Percentiles rank a stretch among this genome's conserved stretches.
These are phyloP conservation scores for Nematolebias whitei DNA, from an alignment of 2,113 vertebrate genomes.

Conservation along the genomic window DNA sequence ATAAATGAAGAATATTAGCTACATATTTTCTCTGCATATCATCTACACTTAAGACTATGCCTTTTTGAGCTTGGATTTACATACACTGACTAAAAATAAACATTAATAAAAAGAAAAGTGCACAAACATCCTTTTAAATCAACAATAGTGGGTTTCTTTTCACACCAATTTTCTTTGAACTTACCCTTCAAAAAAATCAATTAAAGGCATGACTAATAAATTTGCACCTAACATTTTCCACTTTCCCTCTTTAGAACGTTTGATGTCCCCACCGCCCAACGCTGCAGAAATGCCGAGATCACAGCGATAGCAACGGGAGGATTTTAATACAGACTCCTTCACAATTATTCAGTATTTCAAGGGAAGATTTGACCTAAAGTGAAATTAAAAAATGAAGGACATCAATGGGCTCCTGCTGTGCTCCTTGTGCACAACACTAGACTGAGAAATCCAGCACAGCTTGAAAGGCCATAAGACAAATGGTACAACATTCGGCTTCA, in stretches of 20 bases:
- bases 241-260: slow-evolving; percentile 52
- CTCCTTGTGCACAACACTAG: slow-evolving; percentile 26
- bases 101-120: background rate
- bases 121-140: slow-evolving; percentile 37
- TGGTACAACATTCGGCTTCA: background rate
- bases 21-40: slow-evolving; percentile 7
- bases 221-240: slow-evolving; percentile 64
- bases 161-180: slow-evolving; percentile 66
- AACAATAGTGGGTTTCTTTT: slow-evolving; percentile 57
- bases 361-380: slow-evolving; percentile 40
- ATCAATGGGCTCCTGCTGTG: slow-evolving; percentile 40
- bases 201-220: slow-evolving; percentile 69
- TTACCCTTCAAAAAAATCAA: slow-evolving; percentile 63
- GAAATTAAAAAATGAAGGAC: slow-evolving; percentile 56
- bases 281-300: slow-evolving; percentile 53
- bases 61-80: slow-evolving; percentile 18
- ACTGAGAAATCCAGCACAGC: slow-evolving; percentile 17
- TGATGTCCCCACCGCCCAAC: slow-evolving; percentile 52
- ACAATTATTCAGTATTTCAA: slow-evolving; percentile 40
- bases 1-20: background rate
- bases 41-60: slow-evolving; percentile 10
- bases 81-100: background rate
- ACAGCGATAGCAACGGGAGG: slow-evolving; percentile 51
- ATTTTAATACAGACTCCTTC: slow-evolving; percentile 40
- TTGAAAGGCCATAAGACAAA: slow-evolving; percentile 25